Evolutionary conservation across 1,140 invertebrate species (phyloP).

Genomic region (Myzus persicae): DNA sequence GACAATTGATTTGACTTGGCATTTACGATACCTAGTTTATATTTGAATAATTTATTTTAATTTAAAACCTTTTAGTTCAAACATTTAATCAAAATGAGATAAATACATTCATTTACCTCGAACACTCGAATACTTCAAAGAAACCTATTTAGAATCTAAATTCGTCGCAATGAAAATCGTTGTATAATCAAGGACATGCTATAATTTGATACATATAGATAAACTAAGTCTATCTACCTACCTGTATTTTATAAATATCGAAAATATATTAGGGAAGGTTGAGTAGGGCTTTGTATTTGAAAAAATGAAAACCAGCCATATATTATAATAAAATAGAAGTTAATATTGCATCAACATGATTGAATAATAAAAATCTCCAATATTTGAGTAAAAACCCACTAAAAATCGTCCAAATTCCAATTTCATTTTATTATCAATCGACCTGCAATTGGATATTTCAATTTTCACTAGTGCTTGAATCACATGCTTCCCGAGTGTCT

Average conservation of each 20-base stretch:
- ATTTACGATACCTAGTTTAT: not conserved
- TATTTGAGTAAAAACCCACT: not conserved
- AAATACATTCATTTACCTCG: not conserved
- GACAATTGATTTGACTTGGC: not conserved
- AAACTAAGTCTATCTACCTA: not conserved
- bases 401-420: not conserved
- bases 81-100: not conserved
- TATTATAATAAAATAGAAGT: no score
- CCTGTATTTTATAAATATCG: no score
- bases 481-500: not conserved
- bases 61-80: not conserved
- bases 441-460: not conserved
- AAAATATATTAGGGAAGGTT: no score
- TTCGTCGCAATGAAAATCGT: not conserved
- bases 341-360: no score
- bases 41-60: conserved; percentile 22
- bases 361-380: no score
- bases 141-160: not conserved
- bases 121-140: not conserved
- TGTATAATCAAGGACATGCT: not conserved
- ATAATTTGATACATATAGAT: not conserved
- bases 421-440: not conserved
- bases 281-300: no score
- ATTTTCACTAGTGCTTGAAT: not conserved
- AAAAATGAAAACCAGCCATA: no score